Evolutionary conservation across 2,113 vertebrate genomes (phyloP), one percentile per base, ranked within the genome.

Genomic region (Hystrix cristata): DNA sequence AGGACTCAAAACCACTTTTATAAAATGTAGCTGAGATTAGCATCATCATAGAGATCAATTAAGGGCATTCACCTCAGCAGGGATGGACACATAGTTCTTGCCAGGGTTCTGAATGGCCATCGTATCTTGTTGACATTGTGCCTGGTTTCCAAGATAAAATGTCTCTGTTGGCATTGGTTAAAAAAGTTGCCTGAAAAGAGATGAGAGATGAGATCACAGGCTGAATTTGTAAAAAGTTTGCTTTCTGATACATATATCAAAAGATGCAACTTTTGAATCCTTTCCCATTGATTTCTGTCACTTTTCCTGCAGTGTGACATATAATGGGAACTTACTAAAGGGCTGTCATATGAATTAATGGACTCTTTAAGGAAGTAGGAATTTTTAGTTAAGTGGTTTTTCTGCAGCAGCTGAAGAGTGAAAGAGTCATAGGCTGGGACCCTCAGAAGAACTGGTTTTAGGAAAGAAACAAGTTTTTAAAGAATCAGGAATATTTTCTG

Each of bases 401-500:
- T 82, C 69, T 87, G 4, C 5, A 87, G 74, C 62, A 87, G 12
- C 64, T 87, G 21, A 91, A 87, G 60, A 82, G 0, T 67, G 67
- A 64, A 96, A 46, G 34, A 86, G n/a, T 74, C 67, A 34, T 93
- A 67, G 29, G 15, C 29, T 76, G 3, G 25, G 83, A 85, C 7
- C 31, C 71, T 65, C 53, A 59, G 46, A 64, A 80, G 29, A 91
- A 95, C 72, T 14, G 65, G 55, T 31, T 88, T 85, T 83, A 80
- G 79, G 78, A 85, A 93, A 55, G 53, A 76, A 96, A 83, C 23
- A 94, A 46, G 2, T 81, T 81, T 89, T 95, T 27, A 53, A 93
- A 96, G 48, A 90, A 88, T 59, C 7, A 95, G 21, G 74, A 81
- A 82, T 62, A 51, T 84, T 85, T 95, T 91, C 97, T 62, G 80